phyloP scores from a whole-genome alignment of 2,888 invertebrate species.

The Cryptophagus acutangulus region DNA sequence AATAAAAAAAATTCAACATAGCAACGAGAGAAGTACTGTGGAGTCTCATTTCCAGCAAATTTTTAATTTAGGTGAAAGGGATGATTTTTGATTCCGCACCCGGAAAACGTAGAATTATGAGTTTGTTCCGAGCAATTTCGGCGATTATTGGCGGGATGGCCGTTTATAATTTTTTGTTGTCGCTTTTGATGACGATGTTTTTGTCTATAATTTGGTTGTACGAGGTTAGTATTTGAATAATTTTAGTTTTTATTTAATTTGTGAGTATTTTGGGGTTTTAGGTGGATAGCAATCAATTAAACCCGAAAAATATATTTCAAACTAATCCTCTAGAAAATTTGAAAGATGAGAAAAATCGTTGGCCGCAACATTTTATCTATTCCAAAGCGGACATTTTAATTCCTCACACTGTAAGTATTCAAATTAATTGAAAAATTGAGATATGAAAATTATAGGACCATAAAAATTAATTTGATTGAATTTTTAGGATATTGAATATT shows the following conservation, averaged over 20 bases:
- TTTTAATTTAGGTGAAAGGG: constrained; percentile 56
- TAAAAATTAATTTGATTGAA: too few species aligned
- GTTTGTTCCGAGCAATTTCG: constrained; percentile 57
- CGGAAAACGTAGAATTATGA: constrained; percentile 56
- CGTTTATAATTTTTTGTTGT: constrained; percentile 54
- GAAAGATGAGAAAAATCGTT: constrained; percentile 55
- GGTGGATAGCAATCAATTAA: constrained; percentile 39
- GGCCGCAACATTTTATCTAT: constrained; percentile 69
- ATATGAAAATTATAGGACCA: too few species aligned
- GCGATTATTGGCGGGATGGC: constrained; percentile 58
- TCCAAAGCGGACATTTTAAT: constrained; percentile 67
- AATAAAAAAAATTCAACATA: too few species aligned
- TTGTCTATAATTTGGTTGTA: constrained; percentile 58
- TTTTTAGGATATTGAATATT: constrained; percentile 61
- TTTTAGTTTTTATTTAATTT: neutral
- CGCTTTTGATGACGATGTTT: constrained; percentile 53
- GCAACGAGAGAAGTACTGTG: too few species aligned
- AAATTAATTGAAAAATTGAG: too few species aligned
- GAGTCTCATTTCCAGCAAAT: too few species aligned
- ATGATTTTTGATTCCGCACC: constrained; percentile 71
- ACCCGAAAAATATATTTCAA: constrained; percentile 44
- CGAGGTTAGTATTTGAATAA: constrained; percentile 48
- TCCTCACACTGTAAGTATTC: constrained; percentile 53
- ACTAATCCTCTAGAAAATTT: constrained; percentile 56
- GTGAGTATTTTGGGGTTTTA: constrained; percentile 32